phyloP scores from a whole-genome alignment of 2,113 vertebrate species.

The Pimephales promelas region DNA sequence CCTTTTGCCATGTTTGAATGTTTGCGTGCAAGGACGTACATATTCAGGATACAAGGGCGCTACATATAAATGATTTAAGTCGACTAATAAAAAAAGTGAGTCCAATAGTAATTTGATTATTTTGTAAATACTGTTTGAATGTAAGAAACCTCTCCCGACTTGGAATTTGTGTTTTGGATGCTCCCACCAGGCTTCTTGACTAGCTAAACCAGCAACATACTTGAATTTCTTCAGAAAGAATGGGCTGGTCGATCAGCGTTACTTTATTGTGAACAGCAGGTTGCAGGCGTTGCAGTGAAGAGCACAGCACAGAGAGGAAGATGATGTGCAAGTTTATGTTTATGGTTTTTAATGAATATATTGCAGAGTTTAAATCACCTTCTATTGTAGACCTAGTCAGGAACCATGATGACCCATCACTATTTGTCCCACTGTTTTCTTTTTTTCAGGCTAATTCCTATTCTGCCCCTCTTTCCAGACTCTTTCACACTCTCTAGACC shows the following conservation, averaged over 20 bases:
- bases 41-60: not conserved
- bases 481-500: conserved; percentile 17
- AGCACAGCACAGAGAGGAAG: not conserved
- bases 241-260: not conserved
- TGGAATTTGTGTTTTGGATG: not conserved
- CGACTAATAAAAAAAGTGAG: not conserved
- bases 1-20: not conserved
- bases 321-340: conserved; percentile 8
- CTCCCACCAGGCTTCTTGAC: not conserved
- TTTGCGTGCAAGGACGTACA: not conserved
- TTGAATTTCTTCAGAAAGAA: not conserved
- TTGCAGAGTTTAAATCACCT: not conserved
- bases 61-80: not conserved
- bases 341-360: not conserved
- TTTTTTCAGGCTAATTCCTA: conserved; percentile 30
- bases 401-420: not conserved
- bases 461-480: conserved; percentile 5
- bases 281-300: not conserved
- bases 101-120: not conserved
- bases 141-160: not conserved
- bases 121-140: not conserved
- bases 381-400: not conserved
- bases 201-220: no score
- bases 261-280: not conserved
- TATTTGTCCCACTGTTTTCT: not conserved